Evolutionary conservation across 2,888 invertebrate species (phyloP).

Genomic region (Aquatica leii): DNA sequence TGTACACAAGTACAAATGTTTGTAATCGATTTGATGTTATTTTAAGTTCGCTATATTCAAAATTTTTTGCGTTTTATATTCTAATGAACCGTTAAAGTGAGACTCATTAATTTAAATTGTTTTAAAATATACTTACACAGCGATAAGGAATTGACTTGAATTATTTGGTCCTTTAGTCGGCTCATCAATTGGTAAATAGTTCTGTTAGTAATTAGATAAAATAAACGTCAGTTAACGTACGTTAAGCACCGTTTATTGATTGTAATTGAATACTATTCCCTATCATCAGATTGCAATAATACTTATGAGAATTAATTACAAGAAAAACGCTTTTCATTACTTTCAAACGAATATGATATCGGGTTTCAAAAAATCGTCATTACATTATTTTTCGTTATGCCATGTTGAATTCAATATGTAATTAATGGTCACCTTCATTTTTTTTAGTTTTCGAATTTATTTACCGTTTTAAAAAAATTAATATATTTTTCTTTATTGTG

Average conservation of each 20-base stretch:
- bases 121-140: neutral
- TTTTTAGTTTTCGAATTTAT: too few relatives aligned
- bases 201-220: slow-evolving; percentile 1
- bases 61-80: neutral
- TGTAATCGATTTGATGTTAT: neutral
- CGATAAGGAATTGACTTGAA: neutral
- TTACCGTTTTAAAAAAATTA: too few relatives aligned
- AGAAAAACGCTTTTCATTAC: slow-evolving; percentile 6
- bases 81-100: too few relatives aligned
- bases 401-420: too few relatives aligned
- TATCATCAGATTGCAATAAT: neutral
- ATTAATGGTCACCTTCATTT: too few relatives aligned
- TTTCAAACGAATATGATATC: neutral
- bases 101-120: neutral
- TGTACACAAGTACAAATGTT: neutral
- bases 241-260: slow-evolving; percentile 2
- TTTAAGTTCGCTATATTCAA: neutral
- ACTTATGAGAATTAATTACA: neutral
- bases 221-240: neutral
- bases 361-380: too few relatives aligned
- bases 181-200: neutral
- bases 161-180: neutral
- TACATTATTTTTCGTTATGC: too few relatives aligned
- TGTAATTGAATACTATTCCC: slow-evolving; percentile 5
- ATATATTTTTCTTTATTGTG: too few relatives aligned